Evolutionary conservation across 92 coral and sea anemone genomes (phyloP).

Genomic region (Blastomussa wellsi): DNA sequence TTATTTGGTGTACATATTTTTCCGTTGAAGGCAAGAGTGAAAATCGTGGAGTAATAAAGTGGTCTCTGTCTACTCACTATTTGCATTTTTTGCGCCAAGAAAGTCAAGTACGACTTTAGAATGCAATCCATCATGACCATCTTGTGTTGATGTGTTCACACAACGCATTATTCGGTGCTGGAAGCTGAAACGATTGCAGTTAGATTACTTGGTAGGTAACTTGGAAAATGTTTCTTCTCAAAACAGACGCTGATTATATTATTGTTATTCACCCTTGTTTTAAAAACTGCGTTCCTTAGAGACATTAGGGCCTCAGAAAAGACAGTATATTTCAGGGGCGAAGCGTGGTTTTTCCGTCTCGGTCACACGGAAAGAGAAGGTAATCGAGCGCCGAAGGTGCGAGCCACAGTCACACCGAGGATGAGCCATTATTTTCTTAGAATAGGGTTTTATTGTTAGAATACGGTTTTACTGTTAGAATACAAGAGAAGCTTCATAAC

Average conservation of each 20-base stretch:
- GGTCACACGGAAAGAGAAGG: no score
- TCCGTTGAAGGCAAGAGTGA: background rate
- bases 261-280: no score
- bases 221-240: background rate
- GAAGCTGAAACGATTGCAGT: background rate
- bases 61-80: background rate
- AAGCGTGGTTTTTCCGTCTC: no score
- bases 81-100: background rate
- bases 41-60: background rate
- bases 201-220: background rate
- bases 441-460: background rate
- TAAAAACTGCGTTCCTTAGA: no score
- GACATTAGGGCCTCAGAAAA: no score
- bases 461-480: no score
- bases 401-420: no score
- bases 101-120: background rate
- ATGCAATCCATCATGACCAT: background rate
- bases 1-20: no score
- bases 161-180: background rate
- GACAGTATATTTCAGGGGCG: no score
- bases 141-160: background rate
- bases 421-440: no score
- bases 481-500: background rate
- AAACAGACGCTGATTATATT: no score
- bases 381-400: no score